Base-by-base conservation (phyloP, 2,888 invertebrate genomes). In the Scaptomyza cyrtandrae region DNA sequence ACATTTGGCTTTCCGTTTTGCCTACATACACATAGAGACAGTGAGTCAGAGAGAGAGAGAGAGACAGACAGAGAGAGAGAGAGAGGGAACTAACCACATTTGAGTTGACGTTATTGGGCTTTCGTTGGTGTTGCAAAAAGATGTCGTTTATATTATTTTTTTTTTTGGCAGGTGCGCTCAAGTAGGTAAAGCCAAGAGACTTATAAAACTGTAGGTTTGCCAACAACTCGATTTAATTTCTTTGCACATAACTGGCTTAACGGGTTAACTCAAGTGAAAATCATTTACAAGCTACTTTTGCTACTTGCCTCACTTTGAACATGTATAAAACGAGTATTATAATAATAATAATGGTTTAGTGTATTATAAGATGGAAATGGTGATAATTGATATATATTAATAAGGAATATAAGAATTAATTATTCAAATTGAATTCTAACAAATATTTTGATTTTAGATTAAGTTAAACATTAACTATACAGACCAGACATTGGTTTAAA, bases 141-240 rank as follows among this genome's bases (percentile, higher is more conserved):
- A 29, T 39, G 44, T 39, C 11, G 27, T 50, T 62, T 24, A 35
- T 7, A n/a, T 19, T 24, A 24, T 55, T 69, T 44, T 44, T 19
- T 24, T 31, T 55, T 69, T 44, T 44, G 61, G 53, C 69, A 69
- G 69, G 35, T 53, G 9, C 39, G 19, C 44, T 67, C 37, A 41
- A 39, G 39, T 45, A n/a, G 44, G 54, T 16, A 24, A 39, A 54
- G 64, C 35, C 10, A 9, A 5, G n/a, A 0, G 11, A 11, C 9
- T 24, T 37, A 35, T 4, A 2, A 7, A 4, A 19, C 24, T 37
- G 3, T 24, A n/a, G 3, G 4, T 37, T 7, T 37, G 5, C 35
- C 2, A 24, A 14, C 2, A 27, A 14, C 7, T 37, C n/a, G 14
- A 35, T 49, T n/a, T 6, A 27, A 3, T 3, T 33, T 16, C 5